Base-by-base conservation (phyloP, 2,888 invertebrate genomes). In the Ormyrus labotus region DNA sequence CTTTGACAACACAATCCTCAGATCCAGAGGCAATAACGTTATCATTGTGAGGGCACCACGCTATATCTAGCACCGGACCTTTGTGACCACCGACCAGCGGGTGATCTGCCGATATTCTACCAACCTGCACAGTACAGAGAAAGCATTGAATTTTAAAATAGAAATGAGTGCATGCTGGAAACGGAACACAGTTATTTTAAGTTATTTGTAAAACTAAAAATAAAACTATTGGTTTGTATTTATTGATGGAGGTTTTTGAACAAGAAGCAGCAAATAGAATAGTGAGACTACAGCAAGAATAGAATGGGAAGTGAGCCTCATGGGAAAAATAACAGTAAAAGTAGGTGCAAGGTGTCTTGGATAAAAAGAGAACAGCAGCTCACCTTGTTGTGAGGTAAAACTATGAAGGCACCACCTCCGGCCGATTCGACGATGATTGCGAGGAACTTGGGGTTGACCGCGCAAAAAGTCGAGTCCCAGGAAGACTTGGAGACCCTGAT, bases 11-110 rank as follows among this genome's bases (percentile, higher is more conserved):
- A 89, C 97, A 97, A 92, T 99, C 99, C 91, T 99, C 99, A 0
- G 98, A 98, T 74, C 97, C 97, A 74, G 98, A 98, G 69, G 99
- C 99, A 87, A 99, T 98, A 83, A 99, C 96, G 91, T 98, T 97
- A 92, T 99, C 99, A 90, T 99, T 98, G 92, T 99, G 99, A 0
- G 99, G 99, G 91, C 98, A 98, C 98, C 98, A 99, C 68, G 98
- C 96, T 87, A 99, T 97, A 92, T 99, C 99, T 83, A 98, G 92
- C 55, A 99, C 98, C 0, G 98, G 97, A 51, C 98, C 99, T 90
- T 97, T 97, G 93, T 99, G 99, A 60, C 99, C 99, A 71, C 98
- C 98, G 60, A 99, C 98, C 80, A 98, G 92, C 5, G 98, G 98
- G 91, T 97, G 96, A 92, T 98, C 98, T 1, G 98, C 96, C 73